Conservation (phyloP, 2,888 invertebrate genomes). For the Nebria salina region DNA sequence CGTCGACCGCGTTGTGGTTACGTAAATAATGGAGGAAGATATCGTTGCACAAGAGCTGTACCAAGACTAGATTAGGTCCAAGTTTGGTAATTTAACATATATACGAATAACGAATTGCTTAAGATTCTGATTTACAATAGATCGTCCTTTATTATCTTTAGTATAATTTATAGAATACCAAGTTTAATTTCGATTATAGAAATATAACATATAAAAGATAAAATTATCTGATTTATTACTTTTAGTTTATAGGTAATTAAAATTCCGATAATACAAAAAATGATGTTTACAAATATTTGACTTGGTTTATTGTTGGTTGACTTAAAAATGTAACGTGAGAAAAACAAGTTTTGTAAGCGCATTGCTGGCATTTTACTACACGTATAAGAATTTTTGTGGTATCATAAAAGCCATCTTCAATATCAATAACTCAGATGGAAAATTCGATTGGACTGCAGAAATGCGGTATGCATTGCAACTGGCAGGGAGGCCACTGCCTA, state of each 20-base stretch:
- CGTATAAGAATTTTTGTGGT: slow-evolving; percentile 2
- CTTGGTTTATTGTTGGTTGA: not conserved
- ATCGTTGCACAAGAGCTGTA: not conserved
- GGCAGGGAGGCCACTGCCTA: slow-evolving; percentile 7
- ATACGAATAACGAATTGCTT: not conserved
- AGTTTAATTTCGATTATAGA: too few relatives aligned
- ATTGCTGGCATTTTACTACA: not conserved
- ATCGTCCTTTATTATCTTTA: not conserved
- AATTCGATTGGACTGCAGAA: slow-evolving; percentile 44
- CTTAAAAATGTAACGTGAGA: not conserved
- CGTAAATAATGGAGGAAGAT: not conserved
- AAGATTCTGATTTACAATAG: not conserved
- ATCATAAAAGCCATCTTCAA: slow-evolving; percentile 30
- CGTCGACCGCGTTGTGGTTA: not conserved
- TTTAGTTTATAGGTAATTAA: not conserved
- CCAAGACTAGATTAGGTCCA: not conserved
- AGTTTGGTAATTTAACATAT: not conserved
- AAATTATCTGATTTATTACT: too few relatives aligned
- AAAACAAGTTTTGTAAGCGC: not conserved
- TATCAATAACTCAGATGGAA: slow-evolving; percentile 43
- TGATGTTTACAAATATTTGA: not conserved
- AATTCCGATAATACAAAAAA: not conserved
- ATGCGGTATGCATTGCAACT: slow-evolving; percentile 22
- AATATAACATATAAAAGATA: too few relatives aligned
- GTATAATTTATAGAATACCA: too few relatives aligned